A percentile compares a stretch with the other conserved stretches of the same genome.
Conservation (phyloP, 2,888 invertebrate genomes). For the Parapristionchus giblindavisi region DNA sequence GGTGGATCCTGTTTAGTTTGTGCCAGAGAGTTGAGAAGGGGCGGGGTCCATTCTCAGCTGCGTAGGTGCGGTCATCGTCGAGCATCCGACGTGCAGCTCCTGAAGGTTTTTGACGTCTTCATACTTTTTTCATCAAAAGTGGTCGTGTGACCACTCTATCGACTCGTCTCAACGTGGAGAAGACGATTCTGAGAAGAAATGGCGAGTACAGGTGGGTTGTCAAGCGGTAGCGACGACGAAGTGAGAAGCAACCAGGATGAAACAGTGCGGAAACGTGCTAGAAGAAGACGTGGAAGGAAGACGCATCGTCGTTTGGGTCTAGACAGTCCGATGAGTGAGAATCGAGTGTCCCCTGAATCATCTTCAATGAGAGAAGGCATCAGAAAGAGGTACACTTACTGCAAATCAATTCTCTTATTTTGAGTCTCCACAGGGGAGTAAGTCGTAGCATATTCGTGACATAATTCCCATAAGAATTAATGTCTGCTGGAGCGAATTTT, state of each 20-base stretch:
- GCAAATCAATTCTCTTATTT: no score
- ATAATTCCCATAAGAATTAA: no score
- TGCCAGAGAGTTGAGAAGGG: slow-evolving; percentile 9
- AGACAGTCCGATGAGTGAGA: slow-evolving; percentile 24
- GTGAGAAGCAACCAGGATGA: not conserved
- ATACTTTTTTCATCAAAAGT: not conserved
- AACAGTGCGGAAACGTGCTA: not conserved
- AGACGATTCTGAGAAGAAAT: not conserved
- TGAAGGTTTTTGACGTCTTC: not conserved
- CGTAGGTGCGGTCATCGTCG: not conserved
- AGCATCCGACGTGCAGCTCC: not conserved
- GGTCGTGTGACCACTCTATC: slow-evolving; percentile 15
- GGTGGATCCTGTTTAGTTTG: slow-evolving; percentile 34
- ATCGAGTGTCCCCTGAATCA: not conserved
- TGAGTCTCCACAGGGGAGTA: no score
- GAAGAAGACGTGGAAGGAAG: not conserved
- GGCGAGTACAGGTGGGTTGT: not conserved
- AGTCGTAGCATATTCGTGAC: no score
- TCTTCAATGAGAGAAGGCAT: not conserved
- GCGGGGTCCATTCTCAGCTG: slow-evolving; percentile 2
- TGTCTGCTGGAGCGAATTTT: no score
- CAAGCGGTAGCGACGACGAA: slow-evolving; percentile 7
- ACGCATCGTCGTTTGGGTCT: not conserved
- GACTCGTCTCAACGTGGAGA: slow-evolving; percentile 13
- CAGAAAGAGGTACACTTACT: slow-evolving; percentile 21